Conservation (phyloP, 2,113 vertebrate genomes). For the Macrotis lagotis region DNA sequence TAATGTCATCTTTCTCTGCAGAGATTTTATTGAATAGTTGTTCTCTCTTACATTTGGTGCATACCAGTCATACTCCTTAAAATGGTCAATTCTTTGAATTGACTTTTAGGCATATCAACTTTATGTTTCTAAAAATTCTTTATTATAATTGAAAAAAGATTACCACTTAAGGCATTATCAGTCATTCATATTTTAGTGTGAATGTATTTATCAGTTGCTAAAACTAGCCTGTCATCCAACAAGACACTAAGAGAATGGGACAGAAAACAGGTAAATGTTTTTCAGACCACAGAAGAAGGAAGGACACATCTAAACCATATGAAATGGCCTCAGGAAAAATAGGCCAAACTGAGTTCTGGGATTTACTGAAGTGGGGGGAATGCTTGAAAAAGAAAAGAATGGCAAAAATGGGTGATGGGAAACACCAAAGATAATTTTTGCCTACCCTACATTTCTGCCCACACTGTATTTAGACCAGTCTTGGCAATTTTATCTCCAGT, state of each 20-base stretch:
- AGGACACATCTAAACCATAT: background rate
- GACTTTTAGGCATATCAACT: background rate
- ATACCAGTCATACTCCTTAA: background rate
- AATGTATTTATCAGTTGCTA: conserved; percentile 44
- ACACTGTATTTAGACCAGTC: conserved; percentile 26
- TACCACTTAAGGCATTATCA: background rate
- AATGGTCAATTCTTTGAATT: background rate
- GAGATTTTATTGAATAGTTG: no score
- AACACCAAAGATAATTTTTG: background rate
- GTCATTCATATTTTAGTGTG: background rate
- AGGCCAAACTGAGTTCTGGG: background rate
- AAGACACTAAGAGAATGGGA: conserved; percentile 33
- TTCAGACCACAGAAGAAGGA: conserved; percentile 4
- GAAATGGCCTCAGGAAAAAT: background rate
- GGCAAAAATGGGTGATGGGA: background rate
- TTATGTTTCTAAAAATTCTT: background rate
- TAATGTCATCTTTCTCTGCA: background rate
- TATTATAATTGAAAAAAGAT: background rate
- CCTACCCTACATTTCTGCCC: conserved; percentile 18
- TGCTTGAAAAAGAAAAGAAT: background rate
- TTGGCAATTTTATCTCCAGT: background rate
- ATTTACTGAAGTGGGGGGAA: background rate
- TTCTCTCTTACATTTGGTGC: background rate
- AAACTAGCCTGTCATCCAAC: conserved; percentile 16
- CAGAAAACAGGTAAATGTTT: background rate